A percentile compares a stretch with the other conserved stretches of the same genome.
Conservation (phyloP, 2,113 vertebrate genomes). For the Megaptera novaeangliae region DNA sequence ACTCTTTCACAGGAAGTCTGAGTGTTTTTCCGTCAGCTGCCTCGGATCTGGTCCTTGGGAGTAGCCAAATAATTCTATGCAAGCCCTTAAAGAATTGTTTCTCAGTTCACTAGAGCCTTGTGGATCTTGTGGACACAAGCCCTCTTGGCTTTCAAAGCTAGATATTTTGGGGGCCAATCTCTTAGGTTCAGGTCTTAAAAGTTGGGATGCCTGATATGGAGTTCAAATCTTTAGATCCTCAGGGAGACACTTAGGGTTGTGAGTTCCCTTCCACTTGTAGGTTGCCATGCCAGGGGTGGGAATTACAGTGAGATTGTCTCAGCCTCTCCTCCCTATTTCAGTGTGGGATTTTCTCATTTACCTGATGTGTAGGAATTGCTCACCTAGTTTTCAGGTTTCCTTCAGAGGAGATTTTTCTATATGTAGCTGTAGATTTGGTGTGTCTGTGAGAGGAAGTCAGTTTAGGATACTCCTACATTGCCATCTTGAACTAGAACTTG, state of each 20-base stretch:
- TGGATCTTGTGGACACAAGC: not conserved
- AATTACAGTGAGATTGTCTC: not conserved
- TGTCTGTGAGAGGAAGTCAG: not conserved
- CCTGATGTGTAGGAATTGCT: not conserved
- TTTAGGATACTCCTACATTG: not conserved
- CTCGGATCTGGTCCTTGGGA: not conserved
- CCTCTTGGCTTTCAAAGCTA: not conserved
- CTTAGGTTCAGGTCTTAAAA: not conserved
- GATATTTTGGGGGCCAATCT: not conserved
- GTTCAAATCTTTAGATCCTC: not conserved
- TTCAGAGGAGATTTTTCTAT: not conserved
- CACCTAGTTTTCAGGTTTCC: not conserved
- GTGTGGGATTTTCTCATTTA: not conserved
- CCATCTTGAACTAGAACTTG: not conserved
- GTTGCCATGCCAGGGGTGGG: not conserved
- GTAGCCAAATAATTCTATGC: not conserved
- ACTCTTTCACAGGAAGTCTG: not conserved
- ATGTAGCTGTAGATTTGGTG: not conserved
- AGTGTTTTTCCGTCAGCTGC: not conserved
- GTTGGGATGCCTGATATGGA: not conserved
- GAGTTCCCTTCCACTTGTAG: not conserved
- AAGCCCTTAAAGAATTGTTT: not conserved
- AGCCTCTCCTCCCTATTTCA: not conserved
- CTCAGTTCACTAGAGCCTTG: not conserved
- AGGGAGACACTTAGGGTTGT: not conserved